Evolutionary conservation across 2,113 vertebrate species (phyloP), one percentile per base, ranked within the genome.

Genomic region (Nothoprocta pentlandii): DNA sequence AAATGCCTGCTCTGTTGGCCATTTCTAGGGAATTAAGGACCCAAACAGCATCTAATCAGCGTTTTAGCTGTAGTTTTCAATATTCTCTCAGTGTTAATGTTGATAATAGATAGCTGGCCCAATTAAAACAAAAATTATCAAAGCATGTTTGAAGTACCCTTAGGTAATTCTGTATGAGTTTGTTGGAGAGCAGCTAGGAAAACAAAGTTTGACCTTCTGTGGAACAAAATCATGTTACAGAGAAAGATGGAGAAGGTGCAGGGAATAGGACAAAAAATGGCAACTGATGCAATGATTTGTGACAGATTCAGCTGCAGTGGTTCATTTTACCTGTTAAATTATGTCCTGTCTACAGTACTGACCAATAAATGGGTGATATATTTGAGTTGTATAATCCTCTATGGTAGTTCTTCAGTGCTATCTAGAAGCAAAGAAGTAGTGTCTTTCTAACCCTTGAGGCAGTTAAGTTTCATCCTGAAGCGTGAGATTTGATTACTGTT

Each of bases 61-160:
- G 21, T 82, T 95, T 89, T 96, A 93, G 90, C 93, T 91, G 88
- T 91, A 88, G 69, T 87, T 91, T 96, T 96, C 94, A 91, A 62
- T 96, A 96, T 93, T 94, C 88, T 94, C 71, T 96, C 64, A 62
- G 88, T 93, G 84, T 94, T 97, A 96, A 83, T 95, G 92, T 86
- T 95, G 96, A 96, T 97, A 96, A 95, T 85, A 97, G 96, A 96
- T 96, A 96, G 93, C 67, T 92, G 88, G 54, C 92, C 93, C 86
- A 94, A 97, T 96, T 96, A 96, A 96, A 97, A 91, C 44, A 91
- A 96, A 96, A 94, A 96, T 93, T 96, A 96, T 96, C 95, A 96
- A 97, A 96, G 95, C 0, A 1, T 75, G 80, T 97, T 95, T 96
- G 96, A 96, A 97, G 91, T 89, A 74, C 88, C 95, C 94, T 95